Evolutionary conservation across 2,113 vertebrate genomes (phyloP), one percentile per base, ranked within the genome.

Genomic region (Megaleporinus macrocephalus): DNA sequence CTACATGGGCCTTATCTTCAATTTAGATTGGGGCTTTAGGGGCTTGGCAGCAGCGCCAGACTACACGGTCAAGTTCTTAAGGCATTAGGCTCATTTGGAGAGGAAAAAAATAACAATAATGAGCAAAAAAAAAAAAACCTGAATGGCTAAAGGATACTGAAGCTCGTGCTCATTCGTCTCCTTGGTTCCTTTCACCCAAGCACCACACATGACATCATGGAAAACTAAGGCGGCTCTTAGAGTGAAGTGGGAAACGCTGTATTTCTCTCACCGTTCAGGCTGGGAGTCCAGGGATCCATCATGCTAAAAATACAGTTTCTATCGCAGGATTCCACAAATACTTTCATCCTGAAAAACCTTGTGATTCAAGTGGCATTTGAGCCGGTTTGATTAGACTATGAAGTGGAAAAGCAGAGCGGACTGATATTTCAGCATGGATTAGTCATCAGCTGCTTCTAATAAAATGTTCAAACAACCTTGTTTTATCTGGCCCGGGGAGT

Each of bases 301-400:
- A 88, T 86, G 95, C 97, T 98, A 98, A 97, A 98, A 98, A 98
- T 98, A 98, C 88, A 87, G 82, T 93, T 94, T 93, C 92, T 96
- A 96, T 96, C 95, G 93, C 86, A 84, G 86, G 94, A 97, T 96
- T 97, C 96, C 92, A 93, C 78, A 87, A 93, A 98, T 98, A 95
- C 95, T 91, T 96, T 91, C 89, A 91, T 94, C 76, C 62, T 93
- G 91, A 49, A 65, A 82, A 93, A 93, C 93, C 91, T 94, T 92
- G 93, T 95, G 95, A 94, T 94, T 95, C 93, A 92, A 96, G 94
- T 95, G 94, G 93, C 94, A 93, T 95, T 93, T 95, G 92, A 93
- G 90, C 92, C 44, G 79, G 88, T 86, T 87, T 86, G 90, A 95
- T 93, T 92, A 91, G 90, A 88, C 89, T 90, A 83, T 22, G 74